Conservation (phyloP, 2,797 vertebrate species). For the Tachyglossus aculeatus region DNA sequence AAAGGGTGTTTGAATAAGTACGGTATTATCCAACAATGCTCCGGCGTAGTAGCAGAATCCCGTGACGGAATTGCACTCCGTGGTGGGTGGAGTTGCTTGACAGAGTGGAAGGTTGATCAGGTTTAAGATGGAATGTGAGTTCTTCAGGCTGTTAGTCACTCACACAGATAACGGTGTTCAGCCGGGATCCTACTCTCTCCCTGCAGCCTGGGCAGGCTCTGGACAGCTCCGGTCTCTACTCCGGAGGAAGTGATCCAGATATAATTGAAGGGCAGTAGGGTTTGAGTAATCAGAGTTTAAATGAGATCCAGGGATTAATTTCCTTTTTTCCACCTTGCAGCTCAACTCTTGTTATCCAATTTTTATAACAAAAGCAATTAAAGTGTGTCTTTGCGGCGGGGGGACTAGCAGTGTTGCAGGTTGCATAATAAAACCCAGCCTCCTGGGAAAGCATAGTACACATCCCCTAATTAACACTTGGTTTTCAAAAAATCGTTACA, state of each 20-base stretch:
- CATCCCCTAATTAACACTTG: conserved; percentile 16
- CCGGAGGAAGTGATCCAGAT: background rate
- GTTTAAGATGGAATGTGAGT: no score
- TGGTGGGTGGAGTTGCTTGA: no score
- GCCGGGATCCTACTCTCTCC: no score
- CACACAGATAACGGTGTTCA: no score
- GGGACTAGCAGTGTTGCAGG: background rate
- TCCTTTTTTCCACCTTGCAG: background rate
- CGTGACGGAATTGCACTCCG: no score
- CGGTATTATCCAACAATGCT: no score
- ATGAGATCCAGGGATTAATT: background rate
- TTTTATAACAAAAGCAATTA: conserved; percentile 8
- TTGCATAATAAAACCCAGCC: conserved; percentile 9
- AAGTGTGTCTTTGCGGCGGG: background rate
- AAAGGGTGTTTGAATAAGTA: no score
- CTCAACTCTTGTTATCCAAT: background rate
- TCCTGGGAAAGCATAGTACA: conserved; percentile 4
- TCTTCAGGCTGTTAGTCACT: no score
- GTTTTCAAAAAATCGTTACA: conserved; percentile 8
- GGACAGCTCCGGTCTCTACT: no score
- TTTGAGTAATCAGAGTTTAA: background rate
- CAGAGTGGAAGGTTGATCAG: no score
- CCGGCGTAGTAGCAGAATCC: no score
- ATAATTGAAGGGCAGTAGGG: background rate
- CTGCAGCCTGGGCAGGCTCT: no score